Conservation (phyloP, 2,113 vertebrate genomes). For the Zosterops japonicus region DNA sequence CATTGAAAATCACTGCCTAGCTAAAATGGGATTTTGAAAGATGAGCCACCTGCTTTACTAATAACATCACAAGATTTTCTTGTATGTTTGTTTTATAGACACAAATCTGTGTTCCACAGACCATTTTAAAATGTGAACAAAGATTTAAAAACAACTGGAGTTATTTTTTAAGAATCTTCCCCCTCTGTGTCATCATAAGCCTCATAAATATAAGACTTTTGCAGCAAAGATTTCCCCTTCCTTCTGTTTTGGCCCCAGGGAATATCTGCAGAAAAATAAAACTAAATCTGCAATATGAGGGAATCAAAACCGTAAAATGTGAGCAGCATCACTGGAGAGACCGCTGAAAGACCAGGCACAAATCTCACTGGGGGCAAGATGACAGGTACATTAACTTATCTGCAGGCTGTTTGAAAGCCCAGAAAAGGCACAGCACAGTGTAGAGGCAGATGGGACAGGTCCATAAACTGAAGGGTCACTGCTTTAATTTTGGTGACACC, state of each 20-base stretch:
- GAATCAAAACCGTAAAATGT: slow-evolving; percentile 13
- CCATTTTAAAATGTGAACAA: slow-evolving; percentile 43
- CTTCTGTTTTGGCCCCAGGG: slow-evolving; percentile 54
- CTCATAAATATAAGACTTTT: slow-evolving; percentile 46
- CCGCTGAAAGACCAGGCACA: background rate
- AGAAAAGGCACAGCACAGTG: background rate
- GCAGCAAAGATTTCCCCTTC: background rate
- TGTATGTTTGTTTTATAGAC: slow-evolving; percentile 25
- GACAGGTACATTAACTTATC: slow-evolving; percentile 26
- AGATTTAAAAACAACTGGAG: background rate
- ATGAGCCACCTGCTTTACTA: slow-evolving; percentile 63
- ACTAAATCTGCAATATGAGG: slow-evolving; percentile 28
- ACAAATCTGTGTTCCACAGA: background rate
- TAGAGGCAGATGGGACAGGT: background rate
- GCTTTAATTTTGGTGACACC: background rate
- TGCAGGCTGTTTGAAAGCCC: background rate
- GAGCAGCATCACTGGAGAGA: background rate
- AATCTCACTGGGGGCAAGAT: slow-evolving; percentile 13
- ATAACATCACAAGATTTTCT: slow-evolving; percentile 43
- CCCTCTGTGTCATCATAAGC: background rate
- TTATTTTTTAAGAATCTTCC: background rate
- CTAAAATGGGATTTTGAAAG: slow-evolving; percentile 68
- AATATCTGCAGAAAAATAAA: slow-evolving; percentile 29
- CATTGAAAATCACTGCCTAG: slow-evolving; percentile 63
- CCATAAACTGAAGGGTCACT: background rate